Evolutionary conservation across 53 echinoderm and acorn worm species (phyloP).

Genomic region (Temnopleurus reevesii): DNA sequence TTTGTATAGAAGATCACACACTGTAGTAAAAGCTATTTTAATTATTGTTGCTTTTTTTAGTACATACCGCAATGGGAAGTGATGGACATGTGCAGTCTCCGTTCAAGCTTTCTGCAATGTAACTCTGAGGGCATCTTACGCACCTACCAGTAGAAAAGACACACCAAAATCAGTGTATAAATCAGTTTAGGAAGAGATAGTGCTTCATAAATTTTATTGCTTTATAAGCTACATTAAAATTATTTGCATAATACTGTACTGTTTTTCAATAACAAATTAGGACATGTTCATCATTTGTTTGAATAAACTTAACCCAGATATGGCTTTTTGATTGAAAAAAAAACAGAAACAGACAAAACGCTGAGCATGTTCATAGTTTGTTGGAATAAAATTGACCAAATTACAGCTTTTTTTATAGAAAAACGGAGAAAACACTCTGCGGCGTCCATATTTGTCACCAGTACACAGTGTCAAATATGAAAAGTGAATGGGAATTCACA

Average conservation of each 20-base stretch:
- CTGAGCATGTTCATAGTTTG: too few species aligned
- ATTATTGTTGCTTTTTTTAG: neutral
- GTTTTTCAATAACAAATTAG: neutral
- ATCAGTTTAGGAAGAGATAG: neutral
- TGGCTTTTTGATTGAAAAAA: neutral
- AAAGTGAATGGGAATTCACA: too few species aligned
- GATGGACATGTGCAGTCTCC: neutral
- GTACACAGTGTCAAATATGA: too few species aligned
- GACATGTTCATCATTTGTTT: neutral
- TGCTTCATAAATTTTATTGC: neutral
- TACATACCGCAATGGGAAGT: neutral
- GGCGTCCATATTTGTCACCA: too few species aligned
- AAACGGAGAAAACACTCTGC: too few species aligned
- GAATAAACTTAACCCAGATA: too few species aligned
- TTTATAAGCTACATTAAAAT: neutral
- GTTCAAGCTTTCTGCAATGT: neutral
- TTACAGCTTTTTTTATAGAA: too few species aligned
- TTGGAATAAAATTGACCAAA: too few species aligned
- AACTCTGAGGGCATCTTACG: slow-evolving; percentile 65
- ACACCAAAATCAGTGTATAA: too few species aligned
- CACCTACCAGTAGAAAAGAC: slow-evolving; percentile 44
- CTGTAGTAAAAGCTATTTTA: too few species aligned
- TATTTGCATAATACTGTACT: neutral
- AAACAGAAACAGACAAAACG: neutral
- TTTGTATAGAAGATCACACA: too few species aligned